Evolutionary conservation across 1,140 invertebrate genomes (phyloP).

Genomic region (Cherax destructor): DNA sequence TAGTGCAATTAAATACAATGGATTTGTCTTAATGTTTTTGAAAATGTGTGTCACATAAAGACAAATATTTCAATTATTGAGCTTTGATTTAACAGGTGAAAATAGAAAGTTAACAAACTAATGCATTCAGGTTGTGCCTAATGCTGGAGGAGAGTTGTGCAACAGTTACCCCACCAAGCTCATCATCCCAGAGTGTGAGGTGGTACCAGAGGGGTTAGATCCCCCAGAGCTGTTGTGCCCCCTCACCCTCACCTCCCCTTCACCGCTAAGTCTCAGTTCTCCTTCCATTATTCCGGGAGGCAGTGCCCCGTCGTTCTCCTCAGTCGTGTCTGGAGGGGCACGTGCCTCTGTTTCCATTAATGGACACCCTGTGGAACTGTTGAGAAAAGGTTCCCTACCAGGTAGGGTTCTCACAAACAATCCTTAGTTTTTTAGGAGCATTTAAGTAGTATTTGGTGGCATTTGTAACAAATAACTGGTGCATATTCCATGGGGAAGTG

Average conservation of each 20-base stretch:
- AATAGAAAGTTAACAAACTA: no score
- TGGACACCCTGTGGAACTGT: neutral
- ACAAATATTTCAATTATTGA: no score
- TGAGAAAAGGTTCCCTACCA: neutral
- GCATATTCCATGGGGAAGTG: no score
- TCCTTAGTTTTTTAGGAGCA: no score
- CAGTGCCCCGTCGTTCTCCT: constrained; percentile 74
- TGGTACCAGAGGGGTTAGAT: constrained; percentile 73
- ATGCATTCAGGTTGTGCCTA: constrained; percentile 78
- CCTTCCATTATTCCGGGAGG: constrained; percentile 54
- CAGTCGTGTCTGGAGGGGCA: constrained; percentile 81
- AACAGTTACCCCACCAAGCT: constrained; percentile 85
- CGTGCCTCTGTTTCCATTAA: constrained; percentile 76
- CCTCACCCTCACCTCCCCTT: constrained; percentile 38
- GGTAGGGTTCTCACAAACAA: neutral
- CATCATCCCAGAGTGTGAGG: constrained; percentile 83
- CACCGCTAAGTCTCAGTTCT: neutral
- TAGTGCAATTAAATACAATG: no score
- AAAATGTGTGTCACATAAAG: no score
- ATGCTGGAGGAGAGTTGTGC: constrained; percentile 82
- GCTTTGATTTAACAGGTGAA: no score
- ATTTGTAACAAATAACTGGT: no score
- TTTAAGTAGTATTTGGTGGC: no score
- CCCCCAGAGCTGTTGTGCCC: constrained; percentile 15
- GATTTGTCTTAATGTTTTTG: no score